Evolutionary conservation across 2,797 vertebrate genomes (phyloP), one percentile per base, ranked within the genome.

Genomic region (Notolabrus celidotus): DNA sequence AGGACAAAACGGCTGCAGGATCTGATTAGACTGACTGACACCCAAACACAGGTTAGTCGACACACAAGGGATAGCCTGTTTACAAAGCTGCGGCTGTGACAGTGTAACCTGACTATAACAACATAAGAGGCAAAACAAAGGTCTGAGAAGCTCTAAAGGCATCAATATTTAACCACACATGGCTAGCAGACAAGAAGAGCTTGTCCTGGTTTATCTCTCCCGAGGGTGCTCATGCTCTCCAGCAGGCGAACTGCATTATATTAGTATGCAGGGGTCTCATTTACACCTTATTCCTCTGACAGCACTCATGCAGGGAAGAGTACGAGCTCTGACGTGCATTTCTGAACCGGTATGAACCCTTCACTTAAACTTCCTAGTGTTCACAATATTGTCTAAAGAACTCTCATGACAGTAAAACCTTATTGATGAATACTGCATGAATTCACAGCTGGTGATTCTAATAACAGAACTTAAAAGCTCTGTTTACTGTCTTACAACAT

Each of bases 1-100:
- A 47, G 70, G 79, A 80, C 73, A 78, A 84, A 88, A 75, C 65
- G 65, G 54, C 61, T 75, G 39, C 49, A 17, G 52, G 49, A 72
- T 77, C 68, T 83, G 81, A 92, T 89, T 84, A 86, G 69, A 74
- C 29, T 83, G 85, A 84, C 64, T 87, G 85, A 83, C 89, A 81
- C 25, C 5, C 0, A 38, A 71, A 53, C 76, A 77, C 72, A 82
- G 67, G 74, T 86, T 83, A 71, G 79, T 75, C 17, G 45, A 42
- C 59, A 56, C 86, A 56, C 63, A 25, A n/a, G 79, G 72, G 67
- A 80, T 15, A 59, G 62, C 47, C 43, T 77, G 83, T 84, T 88
- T 75, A 76, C 79, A 85, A 77, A 79, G 51, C 71, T 71, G 43
- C 14, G 29, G 70, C 71, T 61, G 2, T 72, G 67, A 1, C 0